Percentiles rank a stretch among this genome's conserved stretches.
Conservation (phyloP, 2,888 invertebrate species). For the Phyllotreta cruciferae region DNA sequence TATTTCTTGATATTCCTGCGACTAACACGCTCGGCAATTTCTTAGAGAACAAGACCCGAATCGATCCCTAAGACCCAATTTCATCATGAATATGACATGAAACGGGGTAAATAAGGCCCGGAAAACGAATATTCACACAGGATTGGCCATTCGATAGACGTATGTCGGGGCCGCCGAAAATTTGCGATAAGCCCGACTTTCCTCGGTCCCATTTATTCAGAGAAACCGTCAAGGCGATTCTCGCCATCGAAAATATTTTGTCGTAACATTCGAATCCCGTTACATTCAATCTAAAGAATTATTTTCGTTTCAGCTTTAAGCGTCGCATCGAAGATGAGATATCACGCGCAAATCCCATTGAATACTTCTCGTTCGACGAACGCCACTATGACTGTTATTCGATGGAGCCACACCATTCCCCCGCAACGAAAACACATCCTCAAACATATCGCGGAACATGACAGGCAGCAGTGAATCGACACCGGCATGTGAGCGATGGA, state of each 20-base stretch:
- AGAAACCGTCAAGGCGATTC: neutral
- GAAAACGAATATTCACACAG: no score
- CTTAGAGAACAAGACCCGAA: no score
- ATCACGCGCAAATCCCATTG: no score
- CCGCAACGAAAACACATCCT: slow-evolving; percentile 25
- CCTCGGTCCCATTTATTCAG: neutral
- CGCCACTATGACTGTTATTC: neutral
- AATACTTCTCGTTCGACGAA: no score
- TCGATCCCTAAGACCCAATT: neutral
- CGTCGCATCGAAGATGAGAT: no score
- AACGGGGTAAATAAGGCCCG: neutral
- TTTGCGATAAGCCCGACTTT: no score
- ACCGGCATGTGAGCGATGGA: slow-evolving; percentile 30
- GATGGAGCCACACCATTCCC: slow-evolving; percentile 2
- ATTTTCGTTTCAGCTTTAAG: slow-evolving; percentile 6
- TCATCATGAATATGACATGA: neutral
- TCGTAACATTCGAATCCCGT: slow-evolving; percentile 3
- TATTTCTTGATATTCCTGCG: no score
- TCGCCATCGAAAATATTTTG: slow-evolving; percentile 5
- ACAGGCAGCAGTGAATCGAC: slow-evolving; percentile 14
- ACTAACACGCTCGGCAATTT: no score
- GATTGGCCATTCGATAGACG: no score
- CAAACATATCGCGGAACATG: slow-evolving; percentile 18
- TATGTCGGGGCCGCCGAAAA: no score
- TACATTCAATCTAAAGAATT: slow-evolving; percentile 4